Conservation (phyloP, 2,797 vertebrate genomes). For the Characodon lateralis region DNA sequence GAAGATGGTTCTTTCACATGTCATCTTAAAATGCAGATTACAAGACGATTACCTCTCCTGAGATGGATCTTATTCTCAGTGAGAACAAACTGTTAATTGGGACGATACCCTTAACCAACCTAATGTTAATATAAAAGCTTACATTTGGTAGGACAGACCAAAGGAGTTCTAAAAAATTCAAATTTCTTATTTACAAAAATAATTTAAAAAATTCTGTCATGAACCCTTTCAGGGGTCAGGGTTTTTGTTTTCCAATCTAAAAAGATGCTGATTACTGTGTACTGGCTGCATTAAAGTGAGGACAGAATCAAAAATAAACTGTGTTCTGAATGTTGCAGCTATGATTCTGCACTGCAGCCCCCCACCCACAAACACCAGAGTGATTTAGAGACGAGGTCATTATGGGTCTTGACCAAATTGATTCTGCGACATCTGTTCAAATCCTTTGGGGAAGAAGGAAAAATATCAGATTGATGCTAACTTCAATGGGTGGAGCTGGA, state of each 20-base stretch:
- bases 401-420: slow-evolving; percentile 63
- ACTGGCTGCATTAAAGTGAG: neutral
- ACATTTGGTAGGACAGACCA: neutral
- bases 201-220: too few species aligned
- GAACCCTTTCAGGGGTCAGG: neutral
- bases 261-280: neutral
- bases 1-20: neutral
- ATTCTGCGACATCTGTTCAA: slow-evolving; percentile 73
- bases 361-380: slow-evolving; percentile 28
- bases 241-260: neutral
- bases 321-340: slow-evolving; percentile 23
- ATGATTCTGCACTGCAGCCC: slow-evolving; percentile 12
- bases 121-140: neutral
- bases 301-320: neutral
- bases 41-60: neutral
- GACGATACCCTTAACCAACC: neutral
- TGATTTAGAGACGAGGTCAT: slow-evolving; percentile 56
- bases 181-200: neutral
- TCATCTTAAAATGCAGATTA: neutral
- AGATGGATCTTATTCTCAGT: neutral
- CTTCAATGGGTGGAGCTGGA: slow-evolving; percentile 12
- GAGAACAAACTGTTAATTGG: neutral
- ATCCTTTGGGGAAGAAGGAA: slow-evolving; percentile 33
- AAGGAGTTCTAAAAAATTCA: neutral
- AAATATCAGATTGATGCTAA: slow-evolving; percentile 21